Base-by-base conservation (phyloP, 64 coral and sea anemone species). In the Stylophora pistillata region DNA sequence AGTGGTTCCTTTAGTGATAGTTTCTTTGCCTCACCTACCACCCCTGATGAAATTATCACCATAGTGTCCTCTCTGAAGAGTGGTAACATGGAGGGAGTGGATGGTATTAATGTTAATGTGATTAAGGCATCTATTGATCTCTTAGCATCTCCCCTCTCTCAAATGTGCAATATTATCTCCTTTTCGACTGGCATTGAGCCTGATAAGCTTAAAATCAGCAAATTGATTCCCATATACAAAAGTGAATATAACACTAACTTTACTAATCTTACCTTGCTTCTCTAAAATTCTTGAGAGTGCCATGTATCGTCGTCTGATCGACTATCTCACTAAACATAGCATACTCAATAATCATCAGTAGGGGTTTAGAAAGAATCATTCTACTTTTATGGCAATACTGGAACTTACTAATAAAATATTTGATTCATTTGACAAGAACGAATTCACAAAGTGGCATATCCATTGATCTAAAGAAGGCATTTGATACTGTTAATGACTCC, bases 351-450 rank as follows among this genome's bases (percentile, higher is more conserved):
- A 87, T 73, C 79, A 55, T 73, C 87, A 89, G 79, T 79, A 79
- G 58, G 74, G 74, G 53, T 89, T 89, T 89, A 73, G 74, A 79
- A 89, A 89, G 79, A 74, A 74, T 54, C 56, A 89, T 79, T 66
- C 87, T 28, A 89, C 87, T 66, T 78, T 58, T 31, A 15, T 77
- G 68, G 87, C 86, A 55, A 88, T 88, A 88, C 31, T 72, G 47
- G 55, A 88, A 77, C 77, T 88, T 58, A 89, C 75, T 78, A 89
- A 89, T 73, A n/a, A n/a, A n/a, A n/a, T n/a, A n/a, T n/a, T n/a
- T n/a, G n/a, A n/a, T n/a, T 78, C 56, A 11, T 74, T 89, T 77
- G 76, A 72, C 56, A 88, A 88, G 76, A 72, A 71, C 20, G 78
- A 78, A 12, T 89, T 32, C 78, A 89, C 87, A 72, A 78, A 74